Evolutionary conservation across 1,140 invertebrate genomes (phyloP), one percentile per base, ranked within the genome.

Genomic region (Colletes gigas): DNA sequence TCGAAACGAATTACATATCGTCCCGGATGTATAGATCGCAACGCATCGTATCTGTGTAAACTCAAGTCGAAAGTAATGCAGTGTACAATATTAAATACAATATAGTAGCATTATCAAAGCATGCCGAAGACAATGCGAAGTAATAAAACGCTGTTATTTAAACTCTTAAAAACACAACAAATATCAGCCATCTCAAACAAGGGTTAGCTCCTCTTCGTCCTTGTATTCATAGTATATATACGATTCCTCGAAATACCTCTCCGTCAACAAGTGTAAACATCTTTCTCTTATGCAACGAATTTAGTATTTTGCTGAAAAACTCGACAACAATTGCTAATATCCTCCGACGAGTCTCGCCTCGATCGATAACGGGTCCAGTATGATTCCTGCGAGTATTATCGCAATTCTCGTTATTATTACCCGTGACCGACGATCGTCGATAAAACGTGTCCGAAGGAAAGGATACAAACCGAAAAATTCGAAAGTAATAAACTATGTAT

Each of bases 131-230:
- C 87, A 92, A 84, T 91, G 86, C 89, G 74, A 90, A 90, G 88
- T 88, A 91, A 89, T 90, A 89, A 92, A 92, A 91, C 88, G 87
- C 82, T 92, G 89, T 92, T 92, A 92, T 91, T 91, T 92, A 92
- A 92, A 92, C 91, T 92, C 90, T 92, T 90, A 86, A 90, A 91
- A 92, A 92, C 91, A 92, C 90, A 92, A 93, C 90, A 92, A 91
- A 91, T 89, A 89, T 91, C 89, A 91, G 90, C 88, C 90, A 90
- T 89, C 76, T 90, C 87, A 91, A 89, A 90, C 86, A 90, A 88
- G 84, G 88, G 89, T 92, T 90, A 92, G 90, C 90, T 88, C 39
- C 15, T 30, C 30, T 66, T 84, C 88, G 85, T 30, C 84, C 87
- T 91, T 90, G 88, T 88, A 50, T 50, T 50, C 50, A 12, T 50